Base-by-base conservation (phyloP, 2,888 invertebrate genomes). In the Mythimna ferrago region DNA sequence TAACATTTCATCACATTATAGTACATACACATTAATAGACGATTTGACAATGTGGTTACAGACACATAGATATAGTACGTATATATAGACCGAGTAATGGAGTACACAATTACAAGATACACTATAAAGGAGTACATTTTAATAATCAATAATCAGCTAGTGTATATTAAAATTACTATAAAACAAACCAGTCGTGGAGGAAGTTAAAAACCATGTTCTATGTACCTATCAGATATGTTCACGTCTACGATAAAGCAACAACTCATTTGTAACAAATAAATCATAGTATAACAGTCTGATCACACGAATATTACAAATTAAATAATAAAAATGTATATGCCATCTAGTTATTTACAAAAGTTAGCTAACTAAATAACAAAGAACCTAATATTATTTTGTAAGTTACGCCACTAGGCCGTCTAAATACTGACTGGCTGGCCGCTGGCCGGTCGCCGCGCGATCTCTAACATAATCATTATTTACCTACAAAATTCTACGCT, bases 311-410 rank as follows among this genome's bases (percentile, higher is more conserved):
- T 96, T 95, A 95, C 94, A 95, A 95, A 95, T 95, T 96, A 96
- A 96, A 96, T 95, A 93, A 93, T 93, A 94, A 94, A 94, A 94
- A 87, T 91, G 91, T 94, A 94, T 94, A 94, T 93, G 94, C 91
- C 91, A 92, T 95, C 94, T 95, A 96, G 92, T 94, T 96, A 96
- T 96, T 94, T 96, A 96, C 96, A 96, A 92, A 93, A 92, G 95
- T 96, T 96, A 96, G 93, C 94, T 95, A 96, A 96, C 96, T 96
- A 96, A 96, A 96, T 96, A 96, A 96, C 96, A 96, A 95, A 93
- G 92, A 94, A 93, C 93, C 91, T 95, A 94, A 93, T 86, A 80
- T 94, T 95, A 95, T 90, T 94, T 94, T 93, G 92, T 94, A 93
- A 91, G 91, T 90, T 91, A 90, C 90, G 93, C 91, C 92, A 87